Base-by-base conservation (phyloP, 2,113 vertebrate genomes). In the Tachycineta bicolor region DNA sequence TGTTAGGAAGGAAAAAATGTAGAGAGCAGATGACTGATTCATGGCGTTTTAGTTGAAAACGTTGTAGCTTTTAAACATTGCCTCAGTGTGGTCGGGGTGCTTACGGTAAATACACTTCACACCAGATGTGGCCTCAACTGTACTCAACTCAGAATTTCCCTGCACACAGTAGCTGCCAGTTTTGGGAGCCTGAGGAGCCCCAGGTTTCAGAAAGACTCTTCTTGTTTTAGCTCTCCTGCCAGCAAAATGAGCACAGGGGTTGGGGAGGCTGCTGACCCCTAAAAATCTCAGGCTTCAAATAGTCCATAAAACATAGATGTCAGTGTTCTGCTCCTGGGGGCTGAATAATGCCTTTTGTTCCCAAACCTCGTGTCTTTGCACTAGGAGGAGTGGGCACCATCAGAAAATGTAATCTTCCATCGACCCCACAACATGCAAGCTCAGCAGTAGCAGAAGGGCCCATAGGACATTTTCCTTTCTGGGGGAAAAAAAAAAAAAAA, bases 331-430 rank as follows among this genome's bases (percentile, higher is more conserved):
- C 83, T 89, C 71, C 49, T 64, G 69, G 71, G 49, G 20, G 0
- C 65, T 95, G 94, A 97, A 96, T 92, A 94, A 96, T 96, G 80
- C 56, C 80, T 93, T 96, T 97, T 96, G 92, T 97, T 97, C 84
- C 39, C 73, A 67, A 71, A 89, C 26, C 68, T 65, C 4, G 2
- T 83, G 83, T 79, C 78, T 60, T 19, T 79, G 79, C 92, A 33
- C 22, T 13, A 44, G 67, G 83, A 91, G 67, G 55, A 80, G 67
- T 7, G 0, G 88, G 47, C 78, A 78, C 53, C 28, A 23, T 71
- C 6, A 93, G 69, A 87, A 80, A 50, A 79, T 17, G 59, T 93
- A 89, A 84, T 97, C 47, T 64, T 68, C 91, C 24, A 67, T 41
- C 21, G 29, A 93, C 91, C 93, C 49, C 69, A 1, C 49, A 87